phyloP scores from a whole-genome alignment of 2,797 vertebrate species.

The Hozukius guyotensis region DNA sequence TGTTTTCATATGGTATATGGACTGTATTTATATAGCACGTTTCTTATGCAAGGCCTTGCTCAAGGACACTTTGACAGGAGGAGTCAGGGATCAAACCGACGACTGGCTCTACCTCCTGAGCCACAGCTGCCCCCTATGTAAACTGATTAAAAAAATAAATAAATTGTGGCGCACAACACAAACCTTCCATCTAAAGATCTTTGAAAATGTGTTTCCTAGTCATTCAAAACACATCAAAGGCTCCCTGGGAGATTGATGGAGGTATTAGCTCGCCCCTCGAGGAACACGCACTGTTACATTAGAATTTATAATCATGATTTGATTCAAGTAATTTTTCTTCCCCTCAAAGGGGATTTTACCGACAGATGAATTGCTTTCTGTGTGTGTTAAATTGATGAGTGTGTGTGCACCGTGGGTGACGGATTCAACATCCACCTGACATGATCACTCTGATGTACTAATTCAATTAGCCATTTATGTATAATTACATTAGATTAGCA shows the following conservation, averaged over 20 bases:
- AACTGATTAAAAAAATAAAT: accelerated
- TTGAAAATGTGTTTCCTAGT: constrained; percentile 1
- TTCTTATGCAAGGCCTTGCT: not conserved
- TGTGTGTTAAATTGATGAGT: not conserved
- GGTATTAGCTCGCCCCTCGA: not conserved
- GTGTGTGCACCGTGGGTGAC: not conserved
- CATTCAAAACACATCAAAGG: constrained; percentile 7
- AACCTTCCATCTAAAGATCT: not conserved
- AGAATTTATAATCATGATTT: constrained; percentile 9
- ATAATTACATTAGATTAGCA: not conserved
- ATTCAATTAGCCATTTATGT: not conserved
- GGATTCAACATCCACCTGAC: not conserved
- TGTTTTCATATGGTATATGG: not conserved
- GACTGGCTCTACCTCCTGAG: not conserved
- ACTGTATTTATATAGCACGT: not conserved
- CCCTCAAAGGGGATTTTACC: not conserved
- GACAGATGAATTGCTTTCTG: not conserved
- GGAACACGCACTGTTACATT: not conserved
- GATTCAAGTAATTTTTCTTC: not conserved
- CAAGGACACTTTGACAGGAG: not conserved
- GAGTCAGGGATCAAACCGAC: not conserved
- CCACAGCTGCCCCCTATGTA: not conserved
- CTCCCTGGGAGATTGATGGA: not conserved
- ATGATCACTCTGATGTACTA: not conserved
- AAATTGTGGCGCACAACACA: not conserved